Evolutionary conservation across 2,888 invertebrate genomes (phyloP).

Genomic region (Lepetodrilus schrolli): DNA sequence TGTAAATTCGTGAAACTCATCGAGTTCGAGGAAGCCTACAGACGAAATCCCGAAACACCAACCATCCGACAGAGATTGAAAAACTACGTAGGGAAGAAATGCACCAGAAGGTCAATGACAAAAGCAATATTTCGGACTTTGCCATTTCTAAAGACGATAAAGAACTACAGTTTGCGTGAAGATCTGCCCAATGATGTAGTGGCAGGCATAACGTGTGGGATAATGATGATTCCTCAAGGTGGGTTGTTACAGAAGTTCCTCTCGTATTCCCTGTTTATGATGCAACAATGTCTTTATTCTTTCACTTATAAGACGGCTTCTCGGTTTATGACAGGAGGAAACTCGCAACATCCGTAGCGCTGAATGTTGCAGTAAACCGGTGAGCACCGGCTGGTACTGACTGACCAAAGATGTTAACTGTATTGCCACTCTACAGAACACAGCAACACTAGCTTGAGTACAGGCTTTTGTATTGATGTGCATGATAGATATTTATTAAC

Average conservation of each 20-base stretch:
- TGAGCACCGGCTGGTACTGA: no score
- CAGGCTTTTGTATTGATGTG: not conserved
- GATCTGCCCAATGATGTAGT: slow-evolving; percentile 84
- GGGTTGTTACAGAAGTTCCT: not conserved
- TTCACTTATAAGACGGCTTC: no score
- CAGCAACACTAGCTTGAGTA: no score
- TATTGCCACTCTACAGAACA: no score
- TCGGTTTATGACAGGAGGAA: no score
- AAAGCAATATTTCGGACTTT: slow-evolving; percentile 40
- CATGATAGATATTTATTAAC: no score
- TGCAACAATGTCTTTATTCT: no score
- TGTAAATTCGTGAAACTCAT: slow-evolving; percentile 28
- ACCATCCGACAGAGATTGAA: not conserved
- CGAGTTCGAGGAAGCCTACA: slow-evolving; percentile 38
- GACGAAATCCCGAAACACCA: not conserved
- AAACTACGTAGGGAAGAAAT: slow-evolving; percentile 5
- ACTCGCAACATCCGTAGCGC: no score
- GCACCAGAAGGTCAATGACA: not conserved
- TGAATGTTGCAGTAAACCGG: no score
- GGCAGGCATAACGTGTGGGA: slow-evolving; percentile 86
- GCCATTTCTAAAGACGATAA: slow-evolving; percentile 57
- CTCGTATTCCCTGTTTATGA: no score
- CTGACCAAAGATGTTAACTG: no score
- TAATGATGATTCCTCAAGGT: slow-evolving; percentile 72
- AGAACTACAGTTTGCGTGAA: slow-evolving; percentile 51